Evolutionary conservation across 2,113 vertebrate species (phyloP).

Genomic region (Esox niger): DNA sequence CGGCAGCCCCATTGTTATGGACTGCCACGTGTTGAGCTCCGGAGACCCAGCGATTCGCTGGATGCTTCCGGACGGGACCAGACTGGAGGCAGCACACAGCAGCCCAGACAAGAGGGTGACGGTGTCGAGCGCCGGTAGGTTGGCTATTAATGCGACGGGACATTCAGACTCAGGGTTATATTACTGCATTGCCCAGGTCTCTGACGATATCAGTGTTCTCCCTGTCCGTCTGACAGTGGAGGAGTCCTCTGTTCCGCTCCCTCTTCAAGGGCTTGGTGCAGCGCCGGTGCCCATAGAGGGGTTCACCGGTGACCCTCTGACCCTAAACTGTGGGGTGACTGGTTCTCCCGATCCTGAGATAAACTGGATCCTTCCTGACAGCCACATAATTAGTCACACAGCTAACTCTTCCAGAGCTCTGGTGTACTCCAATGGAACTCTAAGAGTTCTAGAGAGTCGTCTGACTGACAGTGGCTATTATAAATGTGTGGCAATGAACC

Average conservation of each 20-base stretch:
- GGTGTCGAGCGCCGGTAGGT: conserved; percentile 67
- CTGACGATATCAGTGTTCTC: conserved; percentile 65
- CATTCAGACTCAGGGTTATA: conserved; percentile 80
- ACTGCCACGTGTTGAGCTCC: conserved; percentile 78
- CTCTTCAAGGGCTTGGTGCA: conserved; percentile 40
- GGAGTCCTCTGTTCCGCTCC: conserved; percentile 57
- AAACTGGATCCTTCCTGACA: conserved; percentile 83
- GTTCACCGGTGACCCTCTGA: conserved; percentile 65
- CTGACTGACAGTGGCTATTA: conserved; percentile 80
- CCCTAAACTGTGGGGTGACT: conserved; percentile 70
- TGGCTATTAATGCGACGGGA: conserved; percentile 66
- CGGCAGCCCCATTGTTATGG: conserved; percentile 68
- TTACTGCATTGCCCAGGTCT: conserved; percentile 76
- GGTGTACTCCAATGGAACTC: conserved; percentile 73
- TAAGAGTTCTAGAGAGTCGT: conserved; percentile 72
- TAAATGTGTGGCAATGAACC: conserved; percentile 84
- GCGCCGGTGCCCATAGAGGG: conserved; percentile 53
- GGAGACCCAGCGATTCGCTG: conserved; percentile 72
- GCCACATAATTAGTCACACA: conserved; percentile 55
- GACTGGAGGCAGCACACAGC: conserved; percentile 65
- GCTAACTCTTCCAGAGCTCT: conserved; percentile 68
- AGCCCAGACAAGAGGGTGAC: conserved; percentile 69
- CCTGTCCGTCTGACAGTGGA: conserved; percentile 76
- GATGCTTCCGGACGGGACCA: conserved; percentile 80
- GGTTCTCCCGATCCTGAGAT: conserved; percentile 81